Percentiles rank a stretch among this genome's conserved stretches.
Evolutionary conservation across 2,113 vertebrate genomes (phyloP).

Genomic region (Anoplopoma fimbria): DNA sequence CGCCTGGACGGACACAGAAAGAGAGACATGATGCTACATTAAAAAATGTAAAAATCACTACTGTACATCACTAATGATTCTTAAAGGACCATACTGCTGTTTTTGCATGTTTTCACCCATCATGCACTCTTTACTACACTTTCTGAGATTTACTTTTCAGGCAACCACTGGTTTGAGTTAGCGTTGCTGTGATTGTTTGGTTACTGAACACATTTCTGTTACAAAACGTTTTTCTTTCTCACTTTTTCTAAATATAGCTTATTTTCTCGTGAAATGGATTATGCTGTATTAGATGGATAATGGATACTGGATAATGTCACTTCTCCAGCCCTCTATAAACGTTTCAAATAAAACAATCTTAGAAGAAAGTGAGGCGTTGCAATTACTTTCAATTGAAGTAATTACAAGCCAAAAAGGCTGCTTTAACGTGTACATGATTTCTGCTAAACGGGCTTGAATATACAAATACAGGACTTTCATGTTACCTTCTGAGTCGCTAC

Average conservation of each 20-base stretch:
- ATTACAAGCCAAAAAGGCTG: neutral
- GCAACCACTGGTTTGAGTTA: neutral
- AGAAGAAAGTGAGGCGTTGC: no score
- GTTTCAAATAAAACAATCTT: neutral
- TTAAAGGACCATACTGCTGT: neutral
- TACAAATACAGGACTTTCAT: neutral
- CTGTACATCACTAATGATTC: neutral
- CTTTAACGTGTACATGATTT: neutral
- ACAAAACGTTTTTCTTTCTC: neutral
- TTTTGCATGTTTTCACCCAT: neutral
- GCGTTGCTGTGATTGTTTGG: neutral
- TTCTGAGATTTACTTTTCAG: neutral
- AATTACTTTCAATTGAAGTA: neutral
- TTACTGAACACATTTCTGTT: neutral
- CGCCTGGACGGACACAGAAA: slow-evolving; percentile 50
- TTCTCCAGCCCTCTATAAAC: neutral
- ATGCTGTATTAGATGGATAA: neutral
- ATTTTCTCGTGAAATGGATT: neutral
- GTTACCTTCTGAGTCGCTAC: slow-evolving; percentile 75
- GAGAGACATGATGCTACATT: neutral
- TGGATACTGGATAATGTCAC: neutral
- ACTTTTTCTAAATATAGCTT: neutral
- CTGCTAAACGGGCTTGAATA: neutral
- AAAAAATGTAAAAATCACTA: neutral
- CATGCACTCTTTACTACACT: neutral